Evolutionary conservation across 2,113 vertebrate species (phyloP).

Genomic region (Illadopsis cleaveri): DNA sequence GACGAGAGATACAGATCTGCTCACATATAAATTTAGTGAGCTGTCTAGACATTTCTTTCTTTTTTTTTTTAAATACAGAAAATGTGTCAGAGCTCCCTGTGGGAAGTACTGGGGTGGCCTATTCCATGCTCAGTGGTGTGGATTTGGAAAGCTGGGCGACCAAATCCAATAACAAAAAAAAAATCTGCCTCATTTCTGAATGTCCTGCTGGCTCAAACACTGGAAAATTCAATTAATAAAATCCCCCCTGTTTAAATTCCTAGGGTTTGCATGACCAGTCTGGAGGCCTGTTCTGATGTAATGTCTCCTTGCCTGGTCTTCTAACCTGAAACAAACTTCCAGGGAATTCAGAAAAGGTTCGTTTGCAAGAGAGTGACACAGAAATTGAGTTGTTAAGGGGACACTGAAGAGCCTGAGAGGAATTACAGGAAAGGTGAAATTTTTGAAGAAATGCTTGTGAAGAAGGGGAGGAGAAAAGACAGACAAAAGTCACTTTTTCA

Average conservation of each 20-base stretch:
- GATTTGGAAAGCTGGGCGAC: not conserved
- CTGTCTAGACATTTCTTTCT: not conserved
- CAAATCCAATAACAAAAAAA: not conserved
- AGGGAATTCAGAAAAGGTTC: not conserved
- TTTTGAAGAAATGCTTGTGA: not conserved
- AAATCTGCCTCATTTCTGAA: not conserved
- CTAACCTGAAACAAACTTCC: not conserved
- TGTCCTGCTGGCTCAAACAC: not conserved
- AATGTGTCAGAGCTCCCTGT: not conserved
- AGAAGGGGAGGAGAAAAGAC: not conserved
- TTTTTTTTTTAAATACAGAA: not conserved
- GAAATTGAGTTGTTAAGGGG: not conserved
- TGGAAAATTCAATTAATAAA: not conserved
- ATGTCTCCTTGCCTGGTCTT: not conserved
- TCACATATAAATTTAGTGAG: not conserved
- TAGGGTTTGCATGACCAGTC: not conserved
- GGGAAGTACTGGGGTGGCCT: constrained; percentile 7
- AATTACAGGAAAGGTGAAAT: not conserved
- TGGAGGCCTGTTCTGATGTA: not conserved
- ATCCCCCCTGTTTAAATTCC: not conserved
- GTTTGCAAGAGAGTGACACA: not conserved
- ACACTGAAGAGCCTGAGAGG: not conserved
- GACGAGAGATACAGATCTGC: constrained; percentile 39
- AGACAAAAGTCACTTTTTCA: not conserved
- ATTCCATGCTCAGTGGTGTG: not conserved